These are phyloP conservation scores for Channa argus DNA, from an alignment of 2,113 vertebrate genomes.

Conservation along the genomic window DNA sequence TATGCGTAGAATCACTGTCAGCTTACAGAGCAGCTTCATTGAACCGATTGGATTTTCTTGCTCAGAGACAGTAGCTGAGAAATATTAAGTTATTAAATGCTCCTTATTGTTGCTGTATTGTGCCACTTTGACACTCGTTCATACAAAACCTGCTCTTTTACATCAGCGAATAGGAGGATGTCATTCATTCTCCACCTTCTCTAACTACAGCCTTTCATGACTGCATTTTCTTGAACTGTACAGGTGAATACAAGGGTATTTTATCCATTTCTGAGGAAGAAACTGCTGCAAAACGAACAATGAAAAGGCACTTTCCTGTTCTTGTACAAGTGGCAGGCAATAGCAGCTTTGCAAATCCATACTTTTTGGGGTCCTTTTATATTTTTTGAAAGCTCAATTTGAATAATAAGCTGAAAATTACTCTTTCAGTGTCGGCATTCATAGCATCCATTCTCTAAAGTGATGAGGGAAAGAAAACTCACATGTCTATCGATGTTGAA, in stretches of 20 bases:
- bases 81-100: conserved; percentile 12
- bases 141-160: neutral
- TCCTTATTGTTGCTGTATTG: conserved; percentile 16
- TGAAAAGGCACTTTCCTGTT: conserved; percentile 49
- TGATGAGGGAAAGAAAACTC: conserved; percentile 7
- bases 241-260: conserved; percentile 23
- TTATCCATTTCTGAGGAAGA: conserved; percentile 24
- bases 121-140: conserved; percentile 20
- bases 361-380: conserved; percentile 42
- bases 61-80: neutral
- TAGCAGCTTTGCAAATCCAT: conserved; percentile 35
- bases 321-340: conserved; percentile 38
- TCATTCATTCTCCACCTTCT: conserved; percentile 20
- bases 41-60: neutral
- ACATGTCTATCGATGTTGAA: conserved; percentile 28
- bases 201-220: conserved; percentile 30
- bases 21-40: neutral
- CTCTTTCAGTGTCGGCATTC: conserved; percentile 52
- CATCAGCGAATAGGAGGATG: neutral
- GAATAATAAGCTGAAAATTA: conserved; percentile 68
- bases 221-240: conserved; percentile 10
- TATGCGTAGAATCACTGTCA: too few species aligned
- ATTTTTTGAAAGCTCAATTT: conserved; percentile 71
- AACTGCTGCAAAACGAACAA: conserved; percentile 56
- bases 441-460: conserved; percentile 44